These are phyloP conservation scores for Diaperis boleti DNA, from an alignment of 2,888 invertebrate genomes.

Conservation along the genomic window DNA sequence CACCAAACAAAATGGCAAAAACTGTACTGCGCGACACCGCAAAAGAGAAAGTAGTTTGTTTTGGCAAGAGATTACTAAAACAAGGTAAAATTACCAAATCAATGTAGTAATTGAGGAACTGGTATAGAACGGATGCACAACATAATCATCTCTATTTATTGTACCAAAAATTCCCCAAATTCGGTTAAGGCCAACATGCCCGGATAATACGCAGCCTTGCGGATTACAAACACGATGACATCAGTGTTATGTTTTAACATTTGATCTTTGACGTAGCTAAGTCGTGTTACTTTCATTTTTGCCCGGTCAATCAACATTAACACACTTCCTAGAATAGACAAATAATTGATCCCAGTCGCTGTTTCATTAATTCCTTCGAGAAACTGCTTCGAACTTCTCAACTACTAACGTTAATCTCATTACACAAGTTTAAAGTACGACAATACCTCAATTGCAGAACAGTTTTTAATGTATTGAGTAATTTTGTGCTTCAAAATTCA, in stretches of 20 bases:
- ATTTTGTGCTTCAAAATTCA: not conserved
- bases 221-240: conserved; percentile 1
- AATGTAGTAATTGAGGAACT: conserved; percentile 32
- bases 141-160: conserved; percentile 6
- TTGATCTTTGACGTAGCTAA: not conserved
- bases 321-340: not conserved
- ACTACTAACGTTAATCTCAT: not conserved
- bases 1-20: not conserved
- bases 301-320: too few relatives aligned
- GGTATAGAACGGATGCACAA: conserved; percentile 27
- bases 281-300: not conserved
- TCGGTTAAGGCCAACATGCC: conserved; percentile 8
- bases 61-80: conserved; percentile 32
- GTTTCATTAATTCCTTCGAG: not conserved
- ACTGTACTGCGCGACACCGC: not conserved
- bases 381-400: not conserved
- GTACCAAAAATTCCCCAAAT: conserved; percentile 10
- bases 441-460: conserved; percentile 1
- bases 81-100: conserved; percentile 31
- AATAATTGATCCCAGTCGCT: not conserved
- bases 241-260: not conserved
- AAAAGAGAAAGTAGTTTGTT: conserved; percentile 35
- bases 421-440: conserved; percentile 7
- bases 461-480: conserved; percentile 5
- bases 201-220: conserved; percentile 7